A percentile compares a stretch with the other conserved stretches of the same genome.
Evolutionary conservation across 2,113 vertebrate genomes (phyloP).

Genomic region (Malurus melanocephalus): DNA sequence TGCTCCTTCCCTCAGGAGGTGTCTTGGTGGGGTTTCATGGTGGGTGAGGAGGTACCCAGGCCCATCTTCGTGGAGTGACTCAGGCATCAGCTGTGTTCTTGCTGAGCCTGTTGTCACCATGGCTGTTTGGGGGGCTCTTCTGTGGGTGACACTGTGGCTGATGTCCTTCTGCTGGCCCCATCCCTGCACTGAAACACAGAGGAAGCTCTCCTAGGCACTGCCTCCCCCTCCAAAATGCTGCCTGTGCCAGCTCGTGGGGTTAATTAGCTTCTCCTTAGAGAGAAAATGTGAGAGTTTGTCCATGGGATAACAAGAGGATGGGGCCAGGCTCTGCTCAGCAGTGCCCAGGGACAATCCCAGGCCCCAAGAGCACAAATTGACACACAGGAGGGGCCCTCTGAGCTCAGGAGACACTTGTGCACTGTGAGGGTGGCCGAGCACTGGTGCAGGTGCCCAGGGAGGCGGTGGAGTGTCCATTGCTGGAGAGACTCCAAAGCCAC

Average conservation of each 20-base stretch:
- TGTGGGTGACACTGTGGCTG: background rate
- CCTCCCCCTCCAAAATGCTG: background rate
- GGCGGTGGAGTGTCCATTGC: background rate
- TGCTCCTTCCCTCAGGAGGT: background rate
- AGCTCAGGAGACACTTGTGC: background rate
- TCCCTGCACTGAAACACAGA: fast-evolving
- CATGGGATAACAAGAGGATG: background rate
- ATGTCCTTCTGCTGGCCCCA: background rate
- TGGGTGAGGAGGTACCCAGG: background rate
- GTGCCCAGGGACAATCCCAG: background rate
- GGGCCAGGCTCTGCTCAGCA: background rate
- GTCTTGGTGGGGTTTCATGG: background rate
- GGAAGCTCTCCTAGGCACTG: background rate
- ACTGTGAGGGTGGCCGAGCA: background rate
- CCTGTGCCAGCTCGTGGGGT: background rate
- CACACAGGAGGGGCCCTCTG: background rate
- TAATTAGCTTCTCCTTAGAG: background rate
- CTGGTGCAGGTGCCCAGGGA: background rate
- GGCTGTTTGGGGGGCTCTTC: background rate
- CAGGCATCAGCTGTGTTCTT: background rate
- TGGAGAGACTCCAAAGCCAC: background rate
- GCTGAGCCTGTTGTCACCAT: background rate
- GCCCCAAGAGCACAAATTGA: background rate
- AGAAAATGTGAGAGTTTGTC: background rate
- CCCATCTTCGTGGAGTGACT: background rate